Conservation (phyloP, 2,888 invertebrate genomes). For the Gandaritis pyraliata region DNA sequence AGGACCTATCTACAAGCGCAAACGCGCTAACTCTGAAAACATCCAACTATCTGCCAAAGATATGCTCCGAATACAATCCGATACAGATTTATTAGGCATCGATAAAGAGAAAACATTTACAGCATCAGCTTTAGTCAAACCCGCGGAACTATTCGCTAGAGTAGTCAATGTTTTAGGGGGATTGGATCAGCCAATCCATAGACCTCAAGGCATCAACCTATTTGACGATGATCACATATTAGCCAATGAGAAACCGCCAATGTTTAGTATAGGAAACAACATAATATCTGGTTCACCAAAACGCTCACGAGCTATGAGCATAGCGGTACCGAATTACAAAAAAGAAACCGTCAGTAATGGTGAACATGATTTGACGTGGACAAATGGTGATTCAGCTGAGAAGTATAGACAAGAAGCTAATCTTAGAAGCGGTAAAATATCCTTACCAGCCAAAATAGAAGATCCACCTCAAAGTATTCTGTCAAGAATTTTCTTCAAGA, state of each 20-base stretch:
- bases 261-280: conserved; percentile 84
- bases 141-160: conserved; percentile 89
- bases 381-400: conserved; percentile 86
- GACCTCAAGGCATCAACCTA: conserved; percentile 85
- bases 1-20: conserved; percentile 77
- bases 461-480: conserved; percentile 62
- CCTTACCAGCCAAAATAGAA: conserved; percentile 62
- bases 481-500: conserved; percentile 64
- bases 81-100: conserved; percentile 90
- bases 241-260: conserved; percentile 85
- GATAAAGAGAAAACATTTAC: conserved; percentile 91
- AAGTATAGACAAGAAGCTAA: conserved; percentile 84
- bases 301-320: conserved; percentile 86
- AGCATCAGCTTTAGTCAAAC: conserved; percentile 88
- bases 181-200: conserved; percentile 72
- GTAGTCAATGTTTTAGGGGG: conserved; percentile 91
- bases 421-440: conserved; percentile 72
- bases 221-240: conserved; percentile 90
- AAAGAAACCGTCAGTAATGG: conserved; percentile 72
- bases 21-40: conserved; percentile 87
- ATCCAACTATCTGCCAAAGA: conserved; percentile 76
- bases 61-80: conserved; percentile 88
- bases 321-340: conserved; percentile 77
- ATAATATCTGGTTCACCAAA: conserved; percentile 66
- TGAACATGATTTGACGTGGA: conserved; percentile 87